phyloP scores from a whole-genome alignment of 1,140 invertebrate genomes.

The Pristionchus pacificus region DNA sequence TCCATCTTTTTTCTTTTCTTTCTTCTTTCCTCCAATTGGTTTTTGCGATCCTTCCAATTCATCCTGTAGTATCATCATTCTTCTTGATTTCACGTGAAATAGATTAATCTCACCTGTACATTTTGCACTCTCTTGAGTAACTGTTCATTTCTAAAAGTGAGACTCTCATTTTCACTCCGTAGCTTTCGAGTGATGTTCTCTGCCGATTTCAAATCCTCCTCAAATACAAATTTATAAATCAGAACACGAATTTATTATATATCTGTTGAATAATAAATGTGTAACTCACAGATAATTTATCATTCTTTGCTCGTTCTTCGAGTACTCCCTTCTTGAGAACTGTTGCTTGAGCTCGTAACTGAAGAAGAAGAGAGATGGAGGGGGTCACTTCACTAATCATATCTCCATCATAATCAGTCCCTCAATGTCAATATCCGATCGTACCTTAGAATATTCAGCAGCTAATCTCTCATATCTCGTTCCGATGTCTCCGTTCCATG shows the following conservation, averaged over 20 bases:
- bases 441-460: neutral
- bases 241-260: too few species aligned
- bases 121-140: neutral
- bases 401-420: too few species aligned
- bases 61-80: neutral
- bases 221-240: too few species aligned
- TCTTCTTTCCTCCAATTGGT: neutral
- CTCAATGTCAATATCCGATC: neutral
- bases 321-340: neutral
- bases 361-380: too few species aligned
- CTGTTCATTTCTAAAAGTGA: neutral
- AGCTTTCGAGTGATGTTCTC: neutral
- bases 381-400: too few species aligned
- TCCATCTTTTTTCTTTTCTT: neutral
- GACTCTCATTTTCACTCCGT: neutral
- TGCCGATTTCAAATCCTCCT: neutral
- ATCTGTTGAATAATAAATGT: too few species aligned
- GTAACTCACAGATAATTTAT: neutral
- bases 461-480: neutral
- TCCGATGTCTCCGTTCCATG: neutral
- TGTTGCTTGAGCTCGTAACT: neutral
- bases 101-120: neutral
- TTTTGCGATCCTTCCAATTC: neutral
- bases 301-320: neutral
- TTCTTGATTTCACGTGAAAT: neutral